Evolutionary conservation across 2,888 invertebrate species (phyloP), one percentile per base, ranked within the genome.

Genomic region (Aplocera efformata): DNA sequence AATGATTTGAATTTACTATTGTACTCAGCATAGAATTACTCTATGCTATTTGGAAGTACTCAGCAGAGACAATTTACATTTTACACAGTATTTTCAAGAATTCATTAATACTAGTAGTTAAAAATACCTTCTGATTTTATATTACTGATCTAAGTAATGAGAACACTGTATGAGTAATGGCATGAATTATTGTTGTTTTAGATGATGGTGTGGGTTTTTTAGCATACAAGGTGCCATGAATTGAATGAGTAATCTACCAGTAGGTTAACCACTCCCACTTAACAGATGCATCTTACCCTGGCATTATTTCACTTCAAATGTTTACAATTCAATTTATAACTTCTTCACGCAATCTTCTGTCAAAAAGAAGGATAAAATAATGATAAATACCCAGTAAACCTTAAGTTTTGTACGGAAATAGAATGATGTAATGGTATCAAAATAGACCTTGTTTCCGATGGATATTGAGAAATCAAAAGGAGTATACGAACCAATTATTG

Each of bases 221-320:
- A 34, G 43, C 42, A 24, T 33, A 40, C 27, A 32, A 59, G 13
- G 13, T 17, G 13, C 56, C 64, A 69, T 67, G 61, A 65, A 67
- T 70, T 68, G 48, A 59, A 60, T 64, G 67, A 74, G 58, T 58
- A 64, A 64, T 65, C 58, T 33, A 30, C 41, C 44, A 48, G 70
- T 71, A 69, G 66, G 71, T 68, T 66, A 68, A 71, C 82, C 83
- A 83, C 82, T 83, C 85, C 83, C 79, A 74, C 67, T 53, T 56
- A 48, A 56, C 76, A 77, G 67, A 67, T 79, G 75, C 66, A 66
- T 63, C 86, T 88, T 88, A 88, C 86, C 86, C 84, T 66, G 86
- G 86, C 86, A 88, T 86, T 77, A 34, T 79, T 82, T 60, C 66
- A 62, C 65, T 56, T 60, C 56, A 56, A 67, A 33, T 50, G 58